These are phyloP conservation scores for Melitaea cinxia DNA, from an alignment of 1,140 invertebrate species.

Conservation along the genomic window DNA sequence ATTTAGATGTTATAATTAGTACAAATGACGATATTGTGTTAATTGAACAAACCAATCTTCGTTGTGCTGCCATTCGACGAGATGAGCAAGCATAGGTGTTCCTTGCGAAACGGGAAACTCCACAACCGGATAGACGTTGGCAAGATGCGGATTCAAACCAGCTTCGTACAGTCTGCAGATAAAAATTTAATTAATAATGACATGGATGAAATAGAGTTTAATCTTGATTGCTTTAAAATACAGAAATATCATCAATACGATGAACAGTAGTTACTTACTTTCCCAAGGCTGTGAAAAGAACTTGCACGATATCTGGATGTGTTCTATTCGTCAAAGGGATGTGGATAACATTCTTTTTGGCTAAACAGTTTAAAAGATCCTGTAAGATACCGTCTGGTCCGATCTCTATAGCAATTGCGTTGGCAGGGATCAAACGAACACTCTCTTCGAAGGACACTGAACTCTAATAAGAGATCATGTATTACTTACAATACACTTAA, in stretches of 20 bases:
- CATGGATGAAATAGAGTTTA: neutral
- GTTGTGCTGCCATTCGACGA: constrained; percentile 95
- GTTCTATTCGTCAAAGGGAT: constrained; percentile 90
- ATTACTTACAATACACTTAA: neutral
- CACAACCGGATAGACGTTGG: constrained; percentile 84
- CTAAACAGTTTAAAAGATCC: constrained; percentile 85
- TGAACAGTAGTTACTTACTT: constrained; percentile 77
- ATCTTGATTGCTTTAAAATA: no score
- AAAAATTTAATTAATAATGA: neutral
- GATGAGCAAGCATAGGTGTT: constrained; percentile 83
- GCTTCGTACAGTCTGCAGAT: constrained; percentile 70
- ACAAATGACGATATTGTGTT: no score
- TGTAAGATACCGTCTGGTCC: constrained; percentile 92
- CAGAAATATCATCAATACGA: no score
- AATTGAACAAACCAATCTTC: constrained; percentile 84
- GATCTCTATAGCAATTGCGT: constrained; percentile 91
- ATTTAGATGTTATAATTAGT: no score
- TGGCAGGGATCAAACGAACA: constrained; percentile 87
- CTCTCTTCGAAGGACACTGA: constrained; percentile 95
- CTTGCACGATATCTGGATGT: constrained; percentile 86
- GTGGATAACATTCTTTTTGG: constrained; percentile 84
- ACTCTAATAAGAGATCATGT: constrained; percentile 59
- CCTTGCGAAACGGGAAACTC: no score
- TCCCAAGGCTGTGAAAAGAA: constrained; percentile 88
- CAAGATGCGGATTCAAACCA: constrained; percentile 74